phyloP scores from a whole-genome alignment of 1,140 invertebrate genomes.

The Caerostris darwini region DNA sequence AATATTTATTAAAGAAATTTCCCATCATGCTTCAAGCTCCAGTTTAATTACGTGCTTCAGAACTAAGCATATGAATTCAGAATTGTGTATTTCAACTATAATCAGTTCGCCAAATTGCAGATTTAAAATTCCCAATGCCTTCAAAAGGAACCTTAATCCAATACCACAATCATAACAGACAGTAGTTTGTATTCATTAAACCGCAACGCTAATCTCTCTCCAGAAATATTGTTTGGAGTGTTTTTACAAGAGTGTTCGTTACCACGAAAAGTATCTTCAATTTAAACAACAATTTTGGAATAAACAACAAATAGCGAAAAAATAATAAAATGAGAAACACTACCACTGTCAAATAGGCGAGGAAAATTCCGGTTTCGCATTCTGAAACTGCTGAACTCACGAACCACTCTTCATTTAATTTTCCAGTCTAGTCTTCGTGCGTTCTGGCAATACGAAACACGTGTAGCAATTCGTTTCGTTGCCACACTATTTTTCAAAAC shows the following conservation, averaged over 20 bases:
- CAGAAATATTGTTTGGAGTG: constrained; percentile 29
- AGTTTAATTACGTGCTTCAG: neutral
- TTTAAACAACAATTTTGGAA: neutral
- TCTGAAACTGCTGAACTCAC: constrained; percentile 35
- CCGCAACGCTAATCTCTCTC: neutral
- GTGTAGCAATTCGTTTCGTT: constrained; percentile 41
- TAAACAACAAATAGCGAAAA: neutral
- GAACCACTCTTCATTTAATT: constrained; percentile 65
- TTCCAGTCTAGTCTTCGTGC: constrained; percentile 21
- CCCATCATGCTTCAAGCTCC: neutral
- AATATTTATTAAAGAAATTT: no score
- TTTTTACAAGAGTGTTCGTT: neutral
- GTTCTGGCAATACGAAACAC: neutral
- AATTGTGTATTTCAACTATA: neutral
- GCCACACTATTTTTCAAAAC: constrained; percentile 58
- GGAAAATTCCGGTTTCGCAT: neutral
- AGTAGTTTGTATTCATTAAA: constrained; percentile 23
- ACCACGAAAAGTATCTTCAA: constrained; percentile 35
- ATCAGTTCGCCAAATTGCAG: neutral
- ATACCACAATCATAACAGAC: neutral
- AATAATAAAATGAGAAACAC: neutral
- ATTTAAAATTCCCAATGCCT: neutral
- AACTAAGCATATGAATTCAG: neutral
- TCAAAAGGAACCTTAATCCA: neutral
- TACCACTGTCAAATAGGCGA: constrained; percentile 1